Percentiles rank a stretch among this genome's conserved stretches.
These are phyloP conservation scores for Rhegmatorhina hoffmannsi DNA, from an alignment of 2,113 vertebrate genomes.

Conservation along the genomic window DNA sequence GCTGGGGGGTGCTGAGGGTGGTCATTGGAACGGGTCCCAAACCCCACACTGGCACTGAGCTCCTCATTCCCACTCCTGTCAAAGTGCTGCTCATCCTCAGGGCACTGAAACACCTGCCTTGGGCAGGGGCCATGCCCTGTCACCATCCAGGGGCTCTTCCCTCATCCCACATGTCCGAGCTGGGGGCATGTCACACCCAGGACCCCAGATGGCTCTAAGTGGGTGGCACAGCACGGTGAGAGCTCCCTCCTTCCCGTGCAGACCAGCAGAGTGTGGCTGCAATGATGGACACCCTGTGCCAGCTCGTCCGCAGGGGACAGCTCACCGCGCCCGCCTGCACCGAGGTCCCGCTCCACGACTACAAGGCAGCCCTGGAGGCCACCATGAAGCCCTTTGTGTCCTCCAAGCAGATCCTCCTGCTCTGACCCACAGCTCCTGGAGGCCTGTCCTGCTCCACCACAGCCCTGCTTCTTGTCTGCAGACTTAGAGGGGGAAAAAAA, in stretches of 20 bases:
- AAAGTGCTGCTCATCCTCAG: background rate
- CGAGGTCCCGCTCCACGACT: slow-evolving; percentile 79
- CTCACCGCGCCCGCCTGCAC: slow-evolving; percentile 80
- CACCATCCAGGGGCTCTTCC: background rate
- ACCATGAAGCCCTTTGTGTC: slow-evolving; percentile 86
- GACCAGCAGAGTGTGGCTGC: slow-evolving; percentile 53
- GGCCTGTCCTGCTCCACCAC: background rate
- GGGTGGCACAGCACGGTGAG: background rate
- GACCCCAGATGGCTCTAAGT: rapidly evolving
- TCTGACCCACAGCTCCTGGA: slow-evolving; percentile 71
- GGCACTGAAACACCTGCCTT: background rate
- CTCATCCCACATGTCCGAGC: rapidly evolving
- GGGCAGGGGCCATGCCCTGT: rapidly evolving
- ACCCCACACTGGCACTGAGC: rapidly evolving
- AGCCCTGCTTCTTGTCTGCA: background rate
- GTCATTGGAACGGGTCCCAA: rapidly evolving
- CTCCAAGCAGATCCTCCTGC: slow-evolving; percentile 88
- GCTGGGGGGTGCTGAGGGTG: background rate
- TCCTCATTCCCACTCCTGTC: background rate
- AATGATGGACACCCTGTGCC: slow-evolving; percentile 85
- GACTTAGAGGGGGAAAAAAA: rapidly evolving
- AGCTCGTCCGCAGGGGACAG: slow-evolving; percentile 81
- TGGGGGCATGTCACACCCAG: background rate
- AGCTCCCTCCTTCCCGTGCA: slow-evolving; percentile 5
- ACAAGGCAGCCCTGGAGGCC: slow-evolving; percentile 77